Evolutionary conservation across 1,140 invertebrate genomes (phyloP).

Genomic region (Pemphigus obesinymphae): DNA sequence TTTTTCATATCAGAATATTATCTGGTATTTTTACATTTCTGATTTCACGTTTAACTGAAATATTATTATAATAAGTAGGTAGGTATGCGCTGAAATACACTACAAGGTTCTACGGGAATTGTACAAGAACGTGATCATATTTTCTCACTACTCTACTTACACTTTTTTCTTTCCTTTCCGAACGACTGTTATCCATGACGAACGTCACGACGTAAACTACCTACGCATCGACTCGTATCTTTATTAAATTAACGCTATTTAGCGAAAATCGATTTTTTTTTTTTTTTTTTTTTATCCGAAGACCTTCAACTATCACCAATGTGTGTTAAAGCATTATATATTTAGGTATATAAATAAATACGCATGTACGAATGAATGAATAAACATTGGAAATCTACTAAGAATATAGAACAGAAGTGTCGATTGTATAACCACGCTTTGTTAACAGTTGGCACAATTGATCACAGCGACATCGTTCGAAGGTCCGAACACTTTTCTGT

Average conservation of each 20-base stretch:
- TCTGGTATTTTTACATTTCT: too few relatives aligned
- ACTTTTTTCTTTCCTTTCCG: background rate
- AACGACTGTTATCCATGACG: slow-evolving; percentile 34
- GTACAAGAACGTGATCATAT: background rate
- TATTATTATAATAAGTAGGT: background rate
- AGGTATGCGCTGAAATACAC: background rate
- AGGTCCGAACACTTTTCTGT: too few relatives aligned
- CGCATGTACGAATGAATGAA: background rate
- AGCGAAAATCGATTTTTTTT: slow-evolving; percentile 25
- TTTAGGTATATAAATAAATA: background rate
- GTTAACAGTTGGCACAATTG: too few relatives aligned
- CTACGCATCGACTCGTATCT: background rate
- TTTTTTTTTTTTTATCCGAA: slow-evolving; percentile 20
- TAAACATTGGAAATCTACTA: too few relatives aligned
- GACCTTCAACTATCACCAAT: slow-evolving; percentile 28
- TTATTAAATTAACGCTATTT: slow-evolving; percentile 29
- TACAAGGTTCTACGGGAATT: background rate
- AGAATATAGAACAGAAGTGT: too few relatives aligned
- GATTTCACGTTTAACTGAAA: background rate
- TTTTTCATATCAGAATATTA: too few relatives aligned
- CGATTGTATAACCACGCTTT: too few relatives aligned
- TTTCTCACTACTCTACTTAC: background rate
- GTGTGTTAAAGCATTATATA: background rate
- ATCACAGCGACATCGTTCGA: too few relatives aligned
- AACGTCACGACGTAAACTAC: background rate